Percentiles rank a stretch among this genome's conserved stretches.
These are phyloP conservation scores for Andrena dorsata DNA, from an alignment of 2,888 invertebrate species.

Conservation along the genomic window DNA sequence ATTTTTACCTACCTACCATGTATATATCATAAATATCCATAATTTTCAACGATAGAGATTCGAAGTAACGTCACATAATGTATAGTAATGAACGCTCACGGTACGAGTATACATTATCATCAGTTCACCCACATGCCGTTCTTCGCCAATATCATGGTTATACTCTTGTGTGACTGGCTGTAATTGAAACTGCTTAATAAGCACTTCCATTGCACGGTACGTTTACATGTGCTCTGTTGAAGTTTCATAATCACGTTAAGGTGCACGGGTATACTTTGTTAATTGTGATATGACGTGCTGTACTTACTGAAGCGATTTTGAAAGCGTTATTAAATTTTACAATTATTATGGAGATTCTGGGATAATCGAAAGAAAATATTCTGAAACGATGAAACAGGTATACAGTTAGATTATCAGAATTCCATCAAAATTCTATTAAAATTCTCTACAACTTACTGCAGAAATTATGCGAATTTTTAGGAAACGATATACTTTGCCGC, in stretches of 20 bases:
- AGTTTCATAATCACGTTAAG: slow-evolving; percentile 34
- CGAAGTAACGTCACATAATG: too few relatives aligned
- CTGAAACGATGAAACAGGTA: neutral
- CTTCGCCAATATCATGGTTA: too few relatives aligned
- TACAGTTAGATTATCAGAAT: neutral
- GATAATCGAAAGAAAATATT: slow-evolving; percentile 28
- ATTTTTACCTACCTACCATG: too few relatives aligned
- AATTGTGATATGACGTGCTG: slow-evolving; percentile 5
- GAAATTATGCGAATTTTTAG: neutral
- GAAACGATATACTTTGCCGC: neutral
- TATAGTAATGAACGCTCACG: too few relatives aligned
- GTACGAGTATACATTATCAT: too few relatives aligned
- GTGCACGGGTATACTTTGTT: slow-evolving; percentile 18
- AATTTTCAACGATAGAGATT: too few relatives aligned
- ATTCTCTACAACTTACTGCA: neutral
- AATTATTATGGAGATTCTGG: slow-evolving; percentile 31
- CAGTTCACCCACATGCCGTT: too few relatives aligned
- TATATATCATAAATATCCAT: too few relatives aligned
- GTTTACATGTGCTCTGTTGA: neutral
- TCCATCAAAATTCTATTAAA: slow-evolving; percentile 12
- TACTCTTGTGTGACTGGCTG: too few relatives aligned
- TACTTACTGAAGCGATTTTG: slow-evolving; percentile 15
- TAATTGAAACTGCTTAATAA: too few relatives aligned
- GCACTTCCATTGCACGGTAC: neutral
- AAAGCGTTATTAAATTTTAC: slow-evolving; percentile 33